Conservation (phyloP, 1,140 invertebrate genomes). For the Cyclargus thomasi region DNA sequence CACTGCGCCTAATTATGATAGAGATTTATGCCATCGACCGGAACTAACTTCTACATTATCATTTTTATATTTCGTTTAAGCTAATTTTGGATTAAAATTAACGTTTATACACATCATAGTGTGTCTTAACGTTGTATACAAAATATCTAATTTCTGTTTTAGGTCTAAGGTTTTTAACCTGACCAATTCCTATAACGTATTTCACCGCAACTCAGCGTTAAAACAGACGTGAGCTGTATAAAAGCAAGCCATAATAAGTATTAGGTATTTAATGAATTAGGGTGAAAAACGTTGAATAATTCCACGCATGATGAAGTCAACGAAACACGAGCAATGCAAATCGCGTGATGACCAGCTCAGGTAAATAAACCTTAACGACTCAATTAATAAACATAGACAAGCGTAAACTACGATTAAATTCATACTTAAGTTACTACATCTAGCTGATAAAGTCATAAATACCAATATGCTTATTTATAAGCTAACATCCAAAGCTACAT, state of each 20-base stretch:
- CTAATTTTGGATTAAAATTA: not conserved
- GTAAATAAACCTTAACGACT: not conserved
- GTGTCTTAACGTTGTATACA: too few species aligned
- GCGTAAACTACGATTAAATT: slow-evolving; percentile 1
- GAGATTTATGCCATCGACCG: slow-evolving; percentile 40
- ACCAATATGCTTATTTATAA: too few species aligned
- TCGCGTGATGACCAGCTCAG: not conserved
- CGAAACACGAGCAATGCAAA: not conserved
- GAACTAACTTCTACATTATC: not conserved
- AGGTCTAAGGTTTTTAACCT: too few species aligned
- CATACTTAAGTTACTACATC: not conserved
- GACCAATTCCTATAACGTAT: too few species aligned
- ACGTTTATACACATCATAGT: too few species aligned
- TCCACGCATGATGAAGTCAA: not conserved
- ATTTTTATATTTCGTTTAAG: not conserved
- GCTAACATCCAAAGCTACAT: too few species aligned
- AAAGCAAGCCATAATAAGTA: too few species aligned
- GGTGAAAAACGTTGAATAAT: not conserved
- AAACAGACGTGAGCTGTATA: not conserved
- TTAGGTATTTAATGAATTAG: not conserved
- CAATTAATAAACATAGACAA: not conserved
- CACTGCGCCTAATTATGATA: slow-evolving; percentile 53
- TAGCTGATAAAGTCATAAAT: too few species aligned
- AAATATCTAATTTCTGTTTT: too few species aligned
- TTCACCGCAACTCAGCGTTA: not conserved